phyloP scores from a whole-genome alignment of 2,113 vertebrate genomes.

The Bungarus multicinctus region DNA sequence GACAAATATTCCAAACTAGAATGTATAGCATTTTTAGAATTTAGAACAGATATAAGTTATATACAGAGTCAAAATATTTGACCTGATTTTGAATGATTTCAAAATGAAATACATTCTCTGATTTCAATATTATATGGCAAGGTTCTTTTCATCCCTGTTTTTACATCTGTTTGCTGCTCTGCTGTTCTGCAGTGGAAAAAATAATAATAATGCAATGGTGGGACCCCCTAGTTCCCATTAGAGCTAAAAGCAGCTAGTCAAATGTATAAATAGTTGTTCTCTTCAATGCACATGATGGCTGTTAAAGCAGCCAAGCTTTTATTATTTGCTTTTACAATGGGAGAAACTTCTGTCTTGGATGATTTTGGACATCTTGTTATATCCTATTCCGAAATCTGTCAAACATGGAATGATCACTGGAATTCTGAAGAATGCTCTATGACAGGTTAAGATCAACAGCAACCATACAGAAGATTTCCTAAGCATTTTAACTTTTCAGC shows the following conservation, averaged over 20 bases:
- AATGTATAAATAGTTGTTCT: slow-evolving; percentile 31
- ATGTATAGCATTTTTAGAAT: not conserved
- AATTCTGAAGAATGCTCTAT: slow-evolving; percentile 61
- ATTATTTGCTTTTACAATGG: slow-evolving; percentile 44
- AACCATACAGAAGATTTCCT: slow-evolving; percentile 61
- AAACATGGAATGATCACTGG: slow-evolving; percentile 67
- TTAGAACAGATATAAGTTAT: not conserved
- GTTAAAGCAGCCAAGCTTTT: slow-evolving; percentile 41
- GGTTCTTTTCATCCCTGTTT: not conserved
- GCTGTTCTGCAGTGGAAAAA: not conserved
- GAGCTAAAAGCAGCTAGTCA: slow-evolving; percentile 21
- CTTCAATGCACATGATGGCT: slow-evolving; percentile 37
- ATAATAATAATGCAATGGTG: not conserved
- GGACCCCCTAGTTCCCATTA: not conserved
- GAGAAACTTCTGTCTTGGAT: slow-evolving; percentile 53
- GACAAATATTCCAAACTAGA: not conserved
- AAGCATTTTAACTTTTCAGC: slow-evolving; percentile 48
- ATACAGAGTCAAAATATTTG: not conserved
- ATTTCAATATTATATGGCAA: not conserved
- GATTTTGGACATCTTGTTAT: slow-evolving; percentile 73
- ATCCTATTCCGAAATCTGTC: slow-evolving; percentile 74
- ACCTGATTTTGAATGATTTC: not conserved
- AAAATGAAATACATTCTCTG: not conserved
- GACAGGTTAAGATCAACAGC: slow-evolving; percentile 60
- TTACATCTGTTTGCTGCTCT: not conserved